Conservation (phyloP, 1,140 invertebrate genomes). For the Phymastichus coffea region DNA sequence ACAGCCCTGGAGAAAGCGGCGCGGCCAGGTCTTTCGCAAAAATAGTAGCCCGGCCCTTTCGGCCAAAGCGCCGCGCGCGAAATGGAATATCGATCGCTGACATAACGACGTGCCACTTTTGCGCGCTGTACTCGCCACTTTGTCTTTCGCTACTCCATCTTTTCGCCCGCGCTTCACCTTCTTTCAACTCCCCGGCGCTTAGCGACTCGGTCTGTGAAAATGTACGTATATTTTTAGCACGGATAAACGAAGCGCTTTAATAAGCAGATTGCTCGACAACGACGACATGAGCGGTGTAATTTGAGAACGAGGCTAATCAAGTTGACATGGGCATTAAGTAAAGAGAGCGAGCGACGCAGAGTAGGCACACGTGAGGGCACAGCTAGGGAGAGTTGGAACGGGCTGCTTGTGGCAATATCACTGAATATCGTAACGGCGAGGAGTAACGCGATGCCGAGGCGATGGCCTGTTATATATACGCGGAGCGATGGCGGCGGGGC, state of each 20-base stretch:
- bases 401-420: no score
- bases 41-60: not conserved
- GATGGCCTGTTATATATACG: not conserved
- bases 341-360: no score
- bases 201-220: no score
- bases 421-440: slow-evolving; percentile 1
- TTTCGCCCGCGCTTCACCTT: not conserved
- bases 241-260: no score
- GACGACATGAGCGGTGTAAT: no score
- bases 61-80: not conserved
- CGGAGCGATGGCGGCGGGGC: not conserved
- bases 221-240: no score
- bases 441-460: not conserved
- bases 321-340: no score
- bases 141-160: not conserved
- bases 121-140: not conserved
- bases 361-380: no score
- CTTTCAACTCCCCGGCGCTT: not conserved
- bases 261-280: no score
- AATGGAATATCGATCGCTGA: slow-evolving; percentile 15
- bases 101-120: slow-evolving; percentile 1
- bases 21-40: not conserved
- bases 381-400: no score
- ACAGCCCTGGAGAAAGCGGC: not conserved
- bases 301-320: no score